Base-by-base conservation (phyloP, 2,113 vertebrate genomes). In the Thryonomys swinderianus region DNA sequence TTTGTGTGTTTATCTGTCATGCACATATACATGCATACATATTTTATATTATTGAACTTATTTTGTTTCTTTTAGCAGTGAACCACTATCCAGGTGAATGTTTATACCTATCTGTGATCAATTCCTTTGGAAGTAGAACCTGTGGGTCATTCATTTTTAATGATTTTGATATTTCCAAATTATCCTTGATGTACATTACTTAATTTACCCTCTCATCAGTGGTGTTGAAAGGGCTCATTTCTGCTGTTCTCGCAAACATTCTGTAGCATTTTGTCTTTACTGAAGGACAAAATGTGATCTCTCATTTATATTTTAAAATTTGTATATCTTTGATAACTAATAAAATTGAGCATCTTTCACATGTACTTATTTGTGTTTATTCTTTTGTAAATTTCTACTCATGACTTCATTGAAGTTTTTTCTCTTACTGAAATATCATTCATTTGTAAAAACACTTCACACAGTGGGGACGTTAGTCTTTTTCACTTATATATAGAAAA, bases 301-400 rank as follows among this genome's bases (percentile, higher is more conserved):
- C 69, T 80, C 62, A 13, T 85, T 91, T 85, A 67, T 94, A 82
- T 83, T 88, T 83, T 86, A 67, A 40, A 78, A 92, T 91, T 61
- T 94, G 61, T 76, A 23, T 88, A 82, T 66, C 42, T 94, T 85
- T 95, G 89, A 84, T 93, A 82, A 55, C 89, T 82, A 73, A 80
- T 78, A 74, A 91, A 82, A 14, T 23, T 23, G 53, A 79, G 10
- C 30, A 42, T 74, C 87, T 88, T 88, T 80, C 48, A 51, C 87
- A 81, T 86, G 66, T 84, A 61, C 82, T 85, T 90, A 86, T 61
- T 85, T 86, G 66, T 84, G 57, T 85, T 85, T 90, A 86, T 61
- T 95, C 71, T 71, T 90, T 61, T 88, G 88, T 88, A 82, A 80
- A 84, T 66, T 57, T 88, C 90, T 95, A 23, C 80, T 93, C 48